Evolutionary conservation across 2,797 vertebrate genomes (phyloP).

Genomic region (Pygocentrus nattereri): DNA sequence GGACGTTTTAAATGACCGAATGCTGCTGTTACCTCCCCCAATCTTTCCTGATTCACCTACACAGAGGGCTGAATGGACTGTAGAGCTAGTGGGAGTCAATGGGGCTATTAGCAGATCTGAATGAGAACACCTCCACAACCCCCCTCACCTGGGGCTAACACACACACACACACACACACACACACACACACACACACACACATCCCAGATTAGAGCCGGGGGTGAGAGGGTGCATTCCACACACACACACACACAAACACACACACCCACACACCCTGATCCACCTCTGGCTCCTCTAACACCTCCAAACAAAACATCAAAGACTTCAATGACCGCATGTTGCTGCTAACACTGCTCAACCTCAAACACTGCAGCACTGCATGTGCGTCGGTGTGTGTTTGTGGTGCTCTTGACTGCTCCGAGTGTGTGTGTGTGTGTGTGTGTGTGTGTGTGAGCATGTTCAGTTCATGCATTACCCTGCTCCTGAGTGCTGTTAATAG

Average conservation of each 20-base stretch:
- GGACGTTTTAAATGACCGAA: too few species aligned
- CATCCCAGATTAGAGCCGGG: conserved; percentile 72
- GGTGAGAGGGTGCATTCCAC: conserved; percentile 73
- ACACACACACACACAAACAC: conserved; percentile 1
- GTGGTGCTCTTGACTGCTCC: background rate
- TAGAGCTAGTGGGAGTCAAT: background rate
- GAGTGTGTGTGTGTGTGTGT: background rate
- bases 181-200: conserved; percentile 21
- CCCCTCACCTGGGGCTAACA: conserved; percentile 70
- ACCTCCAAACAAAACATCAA: conserved; percentile 26
- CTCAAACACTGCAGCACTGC: too few species aligned
- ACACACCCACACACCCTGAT: conserved; percentile 25
- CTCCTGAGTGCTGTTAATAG: conserved; percentile 21
- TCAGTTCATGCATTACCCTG: background rate
- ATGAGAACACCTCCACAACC: conserved; percentile 35
- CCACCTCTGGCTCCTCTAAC: background rate
- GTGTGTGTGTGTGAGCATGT: conserved; percentile 5
- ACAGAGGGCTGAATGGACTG: too few species aligned
- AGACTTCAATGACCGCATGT: background rate
- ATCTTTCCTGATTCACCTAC: background rate
- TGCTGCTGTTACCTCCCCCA: too few species aligned
- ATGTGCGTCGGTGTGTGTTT: background rate
- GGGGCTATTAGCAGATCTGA: background rate
- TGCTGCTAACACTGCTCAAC: too few species aligned
- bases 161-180: conserved; percentile 70